These are phyloP conservation scores for Trachops cirrhosus DNA, from an alignment of 2,797 vertebrate species.

Conservation along the genomic window DNA sequence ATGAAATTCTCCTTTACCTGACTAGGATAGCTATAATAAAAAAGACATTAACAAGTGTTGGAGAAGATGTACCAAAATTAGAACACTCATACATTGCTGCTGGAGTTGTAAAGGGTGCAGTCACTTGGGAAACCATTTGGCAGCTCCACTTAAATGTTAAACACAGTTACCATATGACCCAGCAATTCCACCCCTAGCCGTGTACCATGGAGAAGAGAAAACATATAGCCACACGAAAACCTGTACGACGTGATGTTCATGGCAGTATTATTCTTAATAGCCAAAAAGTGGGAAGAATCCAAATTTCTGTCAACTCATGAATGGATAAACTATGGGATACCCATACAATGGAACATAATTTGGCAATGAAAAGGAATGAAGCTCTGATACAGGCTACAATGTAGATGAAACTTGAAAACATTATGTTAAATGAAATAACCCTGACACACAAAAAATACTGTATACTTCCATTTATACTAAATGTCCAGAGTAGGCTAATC, in stretches of 20 bases:
- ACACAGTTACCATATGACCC: neutral
- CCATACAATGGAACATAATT: neutral
- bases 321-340: neutral
- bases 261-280: neutral
- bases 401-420: neutral
- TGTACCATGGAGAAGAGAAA: neutral
- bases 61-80: neutral
- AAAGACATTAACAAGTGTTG: neutral
- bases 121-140: neutral
- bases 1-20: neutral
- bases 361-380: neutral
- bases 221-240: neutral
- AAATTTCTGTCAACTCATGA: neutral
- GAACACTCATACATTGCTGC: neutral
- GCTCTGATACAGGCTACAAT: neutral
- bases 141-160: neutral
- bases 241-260: neutral
- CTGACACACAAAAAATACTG: neutral
- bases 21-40: neutral
- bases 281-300: neutral
- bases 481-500: too few relatives aligned
- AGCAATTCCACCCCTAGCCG: neutral
- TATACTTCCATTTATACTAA: too few relatives aligned
- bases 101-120: neutral
- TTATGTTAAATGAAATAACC: neutral